Evolutionary conservation across 1,140 invertebrate species (phyloP).

Genomic region (Drosophila setifemur): DNA sequence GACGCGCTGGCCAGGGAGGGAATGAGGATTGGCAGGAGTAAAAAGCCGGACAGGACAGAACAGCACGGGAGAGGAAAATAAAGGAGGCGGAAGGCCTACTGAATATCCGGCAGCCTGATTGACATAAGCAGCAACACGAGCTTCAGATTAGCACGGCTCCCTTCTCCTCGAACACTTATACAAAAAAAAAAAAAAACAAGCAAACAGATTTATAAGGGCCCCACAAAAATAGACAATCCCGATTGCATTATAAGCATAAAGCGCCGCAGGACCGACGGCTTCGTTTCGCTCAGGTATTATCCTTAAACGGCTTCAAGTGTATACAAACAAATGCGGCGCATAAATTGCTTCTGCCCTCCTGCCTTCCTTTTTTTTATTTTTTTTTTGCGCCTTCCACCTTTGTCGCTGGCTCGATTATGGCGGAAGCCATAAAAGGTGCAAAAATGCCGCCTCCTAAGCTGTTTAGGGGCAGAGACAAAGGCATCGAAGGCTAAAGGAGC

Average conservation of each 20-base stretch:
- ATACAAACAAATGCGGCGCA: slow-evolving; percentile 62
- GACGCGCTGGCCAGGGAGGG: neutral
- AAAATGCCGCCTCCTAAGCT: slow-evolving; percentile 68
- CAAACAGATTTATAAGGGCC: slow-evolving; percentile 43
- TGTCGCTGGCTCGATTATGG: slow-evolving; percentile 61
- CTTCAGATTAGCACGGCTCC: slow-evolving; percentile 35
- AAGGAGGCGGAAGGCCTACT: slow-evolving; percentile 1
- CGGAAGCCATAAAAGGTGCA: slow-evolving; percentile 77
- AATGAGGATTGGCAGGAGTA: neutral
- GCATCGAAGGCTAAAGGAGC: slow-evolving; percentile 9
- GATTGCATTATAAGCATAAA: slow-evolving; percentile 56
- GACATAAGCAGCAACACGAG: slow-evolving; percentile 58
- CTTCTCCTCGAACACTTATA: slow-evolving; percentile 27
- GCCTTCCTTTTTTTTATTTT: too few relatives aligned
- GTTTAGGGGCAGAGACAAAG: slow-evolving; percentile 43
- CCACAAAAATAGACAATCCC: slow-evolving; percentile 48
- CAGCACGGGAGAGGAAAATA: neutral
- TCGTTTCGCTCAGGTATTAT: slow-evolving; percentile 55
- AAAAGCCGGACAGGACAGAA: slow-evolving; percentile 6
- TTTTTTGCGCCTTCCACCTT: slow-evolving; percentile 5
- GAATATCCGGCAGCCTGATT: slow-evolving; percentile 25
- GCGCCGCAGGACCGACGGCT: slow-evolving; percentile 21
- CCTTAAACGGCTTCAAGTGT: slow-evolving; percentile 57
- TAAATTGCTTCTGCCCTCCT: slow-evolving; percentile 51
- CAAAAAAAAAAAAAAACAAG: slow-evolving; percentile 4